phyloP scores from a whole-genome alignment of 2,888 invertebrate species.

The Serrognathus titanus region DNA sequence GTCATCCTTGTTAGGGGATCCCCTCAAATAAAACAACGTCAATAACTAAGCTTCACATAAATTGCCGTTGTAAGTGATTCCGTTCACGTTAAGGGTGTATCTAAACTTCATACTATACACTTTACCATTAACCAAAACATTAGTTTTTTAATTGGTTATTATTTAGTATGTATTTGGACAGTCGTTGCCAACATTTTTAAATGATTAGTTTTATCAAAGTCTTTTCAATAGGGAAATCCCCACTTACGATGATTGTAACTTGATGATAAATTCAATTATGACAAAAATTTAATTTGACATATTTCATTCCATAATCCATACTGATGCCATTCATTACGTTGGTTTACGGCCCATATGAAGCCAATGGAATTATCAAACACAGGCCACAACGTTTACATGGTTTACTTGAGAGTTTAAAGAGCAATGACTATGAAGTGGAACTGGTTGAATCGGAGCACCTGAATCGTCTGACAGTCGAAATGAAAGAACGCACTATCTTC shows the following conservation, averaged over 20 bases:
- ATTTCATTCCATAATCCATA: too few relatives aligned
- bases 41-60: not conserved
- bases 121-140: too few relatives aligned
- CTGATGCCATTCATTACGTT: slow-evolving; percentile 28
- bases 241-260: too few relatives aligned
- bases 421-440: slow-evolving; percentile 33
- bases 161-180: too few relatives aligned
- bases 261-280: too few relatives aligned
- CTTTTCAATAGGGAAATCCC: too few relatives aligned
- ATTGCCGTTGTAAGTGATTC: not conserved
- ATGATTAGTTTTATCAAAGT: too few relatives aligned
- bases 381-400: slow-evolving; percentile 38
- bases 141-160: too few relatives aligned
- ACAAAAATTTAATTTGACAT: too few relatives aligned
- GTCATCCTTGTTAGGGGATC: slow-evolving; percentile 16
- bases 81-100: too few relatives aligned
- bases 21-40: slow-evolving; percentile 5
- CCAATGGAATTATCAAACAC: slow-evolving; percentile 39
- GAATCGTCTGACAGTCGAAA: slow-evolving; percentile 36
- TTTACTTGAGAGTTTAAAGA: slow-evolving; percentile 21
- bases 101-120: too few relatives aligned
- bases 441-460: slow-evolving; percentile 33
- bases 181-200: too few relatives aligned
- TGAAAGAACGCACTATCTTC: slow-evolving; percentile 36
- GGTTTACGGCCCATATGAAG: slow-evolving; percentile 40